Evolutionary conservation across 1,140 invertebrate genomes (phyloP).

Genomic region (Globodera ellingtonae): DNA sequence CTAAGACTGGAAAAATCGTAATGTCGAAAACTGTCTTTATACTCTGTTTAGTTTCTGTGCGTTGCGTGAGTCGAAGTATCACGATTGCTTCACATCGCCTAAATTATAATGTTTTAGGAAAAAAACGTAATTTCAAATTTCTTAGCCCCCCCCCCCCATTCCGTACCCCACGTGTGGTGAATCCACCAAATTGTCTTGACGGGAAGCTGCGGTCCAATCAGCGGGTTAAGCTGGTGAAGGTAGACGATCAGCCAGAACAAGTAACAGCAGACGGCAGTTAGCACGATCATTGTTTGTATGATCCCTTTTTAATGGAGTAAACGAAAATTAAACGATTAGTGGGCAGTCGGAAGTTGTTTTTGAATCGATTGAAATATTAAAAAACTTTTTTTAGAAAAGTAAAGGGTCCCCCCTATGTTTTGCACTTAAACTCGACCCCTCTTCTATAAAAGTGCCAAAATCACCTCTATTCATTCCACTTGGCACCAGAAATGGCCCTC

Average conservation of each 20-base stretch:
- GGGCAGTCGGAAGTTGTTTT: too few relatives aligned
- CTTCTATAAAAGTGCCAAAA: conserved; percentile 1
- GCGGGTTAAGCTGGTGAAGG: conserved; percentile 63
- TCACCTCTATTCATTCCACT: conserved; percentile 63
- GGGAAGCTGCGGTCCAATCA: conserved; percentile 64
- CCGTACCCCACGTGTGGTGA: conserved; percentile 52
- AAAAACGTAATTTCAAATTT: too few relatives aligned
- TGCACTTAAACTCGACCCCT: neutral
- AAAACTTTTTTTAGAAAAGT: too few relatives aligned
- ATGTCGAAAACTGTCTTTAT: too few relatives aligned
- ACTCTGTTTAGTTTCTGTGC: too few relatives aligned
- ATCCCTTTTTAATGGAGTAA: conserved; percentile 53
- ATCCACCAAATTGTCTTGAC: conserved; percentile 65
- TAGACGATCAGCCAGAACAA: conserved; percentile 65
- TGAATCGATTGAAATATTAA: too few relatives aligned
- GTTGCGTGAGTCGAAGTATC: too few relatives aligned
- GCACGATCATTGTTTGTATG: conserved; percentile 64
- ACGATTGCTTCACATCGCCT: neutral
- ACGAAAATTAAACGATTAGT: neutral
- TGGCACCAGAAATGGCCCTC: conserved; percentile 63
- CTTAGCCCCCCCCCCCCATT: too few relatives aligned
- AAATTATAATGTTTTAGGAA: neutral
- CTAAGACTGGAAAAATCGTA: neutral
- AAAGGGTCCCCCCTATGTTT: neutral
- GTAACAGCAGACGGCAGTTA: conserved; percentile 64